A percentile compares a stretch with the other conserved stretches of the same genome.
phyloP scores from a whole-genome alignment of 2,113 vertebrate species.

The Chrysemys picta region DNA sequence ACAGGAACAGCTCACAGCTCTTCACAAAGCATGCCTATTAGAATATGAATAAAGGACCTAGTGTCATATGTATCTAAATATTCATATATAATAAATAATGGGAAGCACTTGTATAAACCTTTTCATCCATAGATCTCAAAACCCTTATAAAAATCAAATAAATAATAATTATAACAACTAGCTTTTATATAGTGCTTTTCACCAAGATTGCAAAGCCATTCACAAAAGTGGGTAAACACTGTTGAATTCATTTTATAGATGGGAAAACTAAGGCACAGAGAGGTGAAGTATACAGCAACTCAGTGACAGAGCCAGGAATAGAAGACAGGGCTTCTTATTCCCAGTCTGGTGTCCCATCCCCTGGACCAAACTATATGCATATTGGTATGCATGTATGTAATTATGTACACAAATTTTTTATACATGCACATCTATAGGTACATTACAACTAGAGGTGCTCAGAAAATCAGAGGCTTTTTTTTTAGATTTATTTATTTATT shows the following conservation, averaged over 20 bases:
- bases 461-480: neutral
- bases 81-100: neutral
- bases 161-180: neutral
- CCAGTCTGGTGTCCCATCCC: neutral
- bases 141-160: neutral
- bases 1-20: slow-evolving; percentile 13
- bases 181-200: neutral
- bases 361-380: neutral
- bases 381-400: neutral
- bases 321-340: neutral
- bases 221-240: neutral
- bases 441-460: neutral
- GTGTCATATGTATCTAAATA: neutral
- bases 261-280: neutral
- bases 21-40: slow-evolving; percentile 6
- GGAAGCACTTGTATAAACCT: neutral
- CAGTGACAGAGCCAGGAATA: neutral
- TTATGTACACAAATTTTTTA: neutral
- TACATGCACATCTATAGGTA: neutral
- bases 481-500: neutral
- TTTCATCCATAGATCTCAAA: neutral
- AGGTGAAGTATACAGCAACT: neutral
- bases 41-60: slow-evolving; percentile 18
- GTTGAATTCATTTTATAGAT: neutral
- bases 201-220: neutral